Evolutionary conservation across 2,113 vertebrate species (phyloP).

Genomic region (Neotragus pygmaeus): DNA sequence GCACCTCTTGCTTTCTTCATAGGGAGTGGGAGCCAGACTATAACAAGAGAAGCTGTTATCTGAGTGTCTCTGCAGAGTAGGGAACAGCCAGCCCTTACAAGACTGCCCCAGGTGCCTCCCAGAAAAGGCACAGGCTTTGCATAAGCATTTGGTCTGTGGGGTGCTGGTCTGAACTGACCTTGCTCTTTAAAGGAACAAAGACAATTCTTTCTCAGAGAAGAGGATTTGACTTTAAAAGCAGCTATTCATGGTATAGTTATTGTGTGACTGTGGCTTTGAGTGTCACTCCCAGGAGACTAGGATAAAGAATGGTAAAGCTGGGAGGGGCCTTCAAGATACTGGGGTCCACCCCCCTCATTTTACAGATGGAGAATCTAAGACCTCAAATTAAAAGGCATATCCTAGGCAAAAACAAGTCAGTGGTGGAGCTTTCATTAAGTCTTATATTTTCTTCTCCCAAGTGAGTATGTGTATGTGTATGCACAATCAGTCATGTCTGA

Average conservation of each 20-base stretch:
- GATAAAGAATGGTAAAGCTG: constrained; percentile 42
- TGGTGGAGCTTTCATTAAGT: background rate
- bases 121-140: constrained; percentile 53
- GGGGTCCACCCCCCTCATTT: background rate
- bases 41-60: constrained; percentile 43
- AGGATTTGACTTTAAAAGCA: constrained; percentile 67
- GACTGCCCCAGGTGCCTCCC: constrained; percentile 16
- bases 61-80: background rate
- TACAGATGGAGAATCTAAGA: background rate
- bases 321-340: background rate
- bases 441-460: background rate
- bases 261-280: constrained; percentile 61
- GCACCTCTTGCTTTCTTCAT: background rate
- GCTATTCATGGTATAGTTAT: constrained; percentile 56
- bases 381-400: background rate
- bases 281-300: constrained; percentile 44
- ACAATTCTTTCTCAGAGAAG: constrained; percentile 51
- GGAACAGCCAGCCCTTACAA: background rate
- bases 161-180: constrained; percentile 55
- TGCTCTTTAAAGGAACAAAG: constrained; percentile 64
- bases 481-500: background rate
- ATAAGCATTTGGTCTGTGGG: constrained; percentile 56
- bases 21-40: constrained; percentile 16
- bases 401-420: background rate
- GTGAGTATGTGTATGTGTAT: background rate